Base-by-base conservation (phyloP, 2,113 vertebrate genomes). In the Trematocara variabile region DNA sequence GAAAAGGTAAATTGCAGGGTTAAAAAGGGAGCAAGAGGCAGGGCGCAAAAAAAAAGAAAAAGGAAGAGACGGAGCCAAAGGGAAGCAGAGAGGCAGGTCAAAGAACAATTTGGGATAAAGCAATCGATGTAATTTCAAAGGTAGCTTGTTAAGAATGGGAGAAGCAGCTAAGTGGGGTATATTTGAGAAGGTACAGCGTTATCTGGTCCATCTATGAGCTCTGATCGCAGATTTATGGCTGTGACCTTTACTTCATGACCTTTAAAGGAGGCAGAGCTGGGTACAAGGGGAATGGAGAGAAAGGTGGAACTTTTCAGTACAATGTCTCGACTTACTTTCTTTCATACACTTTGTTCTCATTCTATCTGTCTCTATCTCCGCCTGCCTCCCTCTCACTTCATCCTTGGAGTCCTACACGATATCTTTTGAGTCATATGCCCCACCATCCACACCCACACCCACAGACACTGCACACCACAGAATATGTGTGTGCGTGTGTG, bases 161-260 rank as follows among this genome's bases (percentile, higher is more conserved):
- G 65, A 54, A 83, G 70, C 8, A 63, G 77, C 85, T 85, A 85
- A 91, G 83, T 20, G 53, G 41, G 82, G 30, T 79, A 87, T 91
- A 89, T 89, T 79, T 54, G 81, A 58, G 77, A 80, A 75, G 33
- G 70, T 50, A 75, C 70, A 50, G 50, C 83, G 81, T 70, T 92
- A 93, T 95, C 92, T 82, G 85, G 68, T 82, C 79, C 89, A 88
- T 91, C 92, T 92, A 53, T 80, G 46, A 91, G 86, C 83, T 81
- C 63, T 33, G 73, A 80, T 85, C 84, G 84, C 28, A 63, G 93
- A 95, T 95, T 95, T 94, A 95, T 95, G 91, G 77, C 63, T 48
- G 79, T 89, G 91, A 95, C 96, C 95, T 96, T 96, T 95, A 90
- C 85, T 86, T 80, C 34, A 52, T 92, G 93, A 95, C 95, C 96